Evolutionary conservation across 2,113 vertebrate genomes (phyloP).

Genomic region (Rhinogobius similis): DNA sequence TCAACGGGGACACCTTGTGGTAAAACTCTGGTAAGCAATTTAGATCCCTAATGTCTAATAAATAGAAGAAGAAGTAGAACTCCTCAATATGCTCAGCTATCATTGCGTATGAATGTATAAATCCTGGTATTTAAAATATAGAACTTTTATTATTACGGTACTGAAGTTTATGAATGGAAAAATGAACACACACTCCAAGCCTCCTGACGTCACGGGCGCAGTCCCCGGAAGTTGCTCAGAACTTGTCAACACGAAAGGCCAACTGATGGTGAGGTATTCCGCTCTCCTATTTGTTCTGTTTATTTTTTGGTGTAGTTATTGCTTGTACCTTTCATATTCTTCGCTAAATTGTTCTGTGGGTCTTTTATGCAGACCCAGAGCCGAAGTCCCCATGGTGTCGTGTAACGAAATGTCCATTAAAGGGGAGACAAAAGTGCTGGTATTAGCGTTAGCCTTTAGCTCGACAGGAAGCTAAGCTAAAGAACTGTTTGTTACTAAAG

Average conservation of each 20-base stretch:
- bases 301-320: fast-evolving
- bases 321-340: background rate
- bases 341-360: fast-evolving
- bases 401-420: background rate
- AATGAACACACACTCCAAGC: slow-evolving; percentile 22
- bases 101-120: background rate
- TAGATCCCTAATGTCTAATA: background rate
- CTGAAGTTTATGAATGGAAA: slow-evolving; percentile 33
- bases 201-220: slow-evolving; percentile 30
- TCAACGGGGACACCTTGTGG: slow-evolving; percentile 54
- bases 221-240: slow-evolving; percentile 70
- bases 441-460: slow-evolving; percentile 65
- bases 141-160: background rate
- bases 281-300: background rate
- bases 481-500: slow-evolving; percentile 27
- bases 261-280: slow-evolving; percentile 53
- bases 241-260: slow-evolving; percentile 76
- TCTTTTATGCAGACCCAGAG: fast-evolving
- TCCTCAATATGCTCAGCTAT: background rate
- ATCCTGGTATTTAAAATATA: background rate
- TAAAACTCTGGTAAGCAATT: background rate
- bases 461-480: slow-evolving; percentile 30
- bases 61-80: background rate
- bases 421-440: slow-evolving; percentile 15
- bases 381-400: slow-evolving; percentile 15